A percentile compares a stretch with the other conserved stretches of the same genome.
phyloP scores from a whole-genome alignment of 2,797 vertebrate genomes.

The Danio choprae region DNA sequence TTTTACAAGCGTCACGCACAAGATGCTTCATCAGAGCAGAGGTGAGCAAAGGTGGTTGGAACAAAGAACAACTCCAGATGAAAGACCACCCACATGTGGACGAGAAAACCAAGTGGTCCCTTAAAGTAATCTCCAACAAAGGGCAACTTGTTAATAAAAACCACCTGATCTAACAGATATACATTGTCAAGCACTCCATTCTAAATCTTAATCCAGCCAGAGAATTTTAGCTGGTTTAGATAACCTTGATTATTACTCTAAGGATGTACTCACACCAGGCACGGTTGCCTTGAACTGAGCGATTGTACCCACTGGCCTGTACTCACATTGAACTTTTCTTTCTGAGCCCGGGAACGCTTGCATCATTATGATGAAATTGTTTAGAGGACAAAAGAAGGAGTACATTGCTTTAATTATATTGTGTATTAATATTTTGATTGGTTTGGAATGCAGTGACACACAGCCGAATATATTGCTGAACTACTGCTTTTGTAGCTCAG shows the following conservation, averaged over 20 bases:
- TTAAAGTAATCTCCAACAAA: background rate
- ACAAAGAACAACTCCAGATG: slow-evolving; percentile 45
- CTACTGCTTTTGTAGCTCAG: too few species aligned
- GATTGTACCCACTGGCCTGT: too few species aligned
- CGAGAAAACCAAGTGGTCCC: background rate
- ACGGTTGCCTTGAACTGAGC: too few species aligned
- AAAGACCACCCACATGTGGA: slow-evolving; percentile 41
- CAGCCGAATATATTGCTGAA: too few species aligned
- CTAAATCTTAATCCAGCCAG: background rate
- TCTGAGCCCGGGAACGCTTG: too few species aligned
- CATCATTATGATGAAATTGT: too few species aligned
- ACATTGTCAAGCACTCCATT: background rate
- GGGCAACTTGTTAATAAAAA: background rate
- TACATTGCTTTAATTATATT: too few species aligned
- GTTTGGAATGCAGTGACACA: too few species aligned
- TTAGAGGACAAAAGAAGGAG: too few species aligned
- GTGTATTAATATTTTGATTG: too few species aligned
- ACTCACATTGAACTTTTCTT: too few species aligned
- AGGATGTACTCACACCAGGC: background rate
- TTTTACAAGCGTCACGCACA: slow-evolving; percentile 20
- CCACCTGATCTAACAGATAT: background rate
- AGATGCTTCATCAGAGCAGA: slow-evolving; percentile 40
- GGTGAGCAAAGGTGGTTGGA: slow-evolving; percentile 37
- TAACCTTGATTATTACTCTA: background rate
- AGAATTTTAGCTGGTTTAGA: slow-evolving; percentile 13